Conservation (phyloP, 2,113 vertebrate species). For the cattle (Bos taurus) region ARS-UCD2.0 NC_037328.1:91358001-91358500, state of each 20-base stretch:
- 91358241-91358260: neutral
- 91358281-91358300: neutral
- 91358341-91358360: neutral
- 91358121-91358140: constrained; percentile 54
- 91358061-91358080: constrained; percentile 74
- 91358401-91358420: constrained; percentile 20
- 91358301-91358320: neutral
- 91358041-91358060: constrained; percentile 78
- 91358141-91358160: constrained; percentile 36
- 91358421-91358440: neutral
- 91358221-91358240: neutral
- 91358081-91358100: constrained; percentile 76
- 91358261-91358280: neutral
- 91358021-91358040: constrained; percentile 78
- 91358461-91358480: neutral
- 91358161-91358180: constrained; percentile 14
- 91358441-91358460: neutral
- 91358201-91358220: constrained; percentile 13
- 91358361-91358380: neutral
- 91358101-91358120: constrained; percentile 73
- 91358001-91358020: constrained; percentile 68
- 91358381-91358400: neutral
- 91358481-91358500: neutral
- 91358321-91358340: neutral
- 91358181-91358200: neutral